Conservation (phyloP, 2,888 invertebrate species). For the Cephonodes hylas region DNA sequence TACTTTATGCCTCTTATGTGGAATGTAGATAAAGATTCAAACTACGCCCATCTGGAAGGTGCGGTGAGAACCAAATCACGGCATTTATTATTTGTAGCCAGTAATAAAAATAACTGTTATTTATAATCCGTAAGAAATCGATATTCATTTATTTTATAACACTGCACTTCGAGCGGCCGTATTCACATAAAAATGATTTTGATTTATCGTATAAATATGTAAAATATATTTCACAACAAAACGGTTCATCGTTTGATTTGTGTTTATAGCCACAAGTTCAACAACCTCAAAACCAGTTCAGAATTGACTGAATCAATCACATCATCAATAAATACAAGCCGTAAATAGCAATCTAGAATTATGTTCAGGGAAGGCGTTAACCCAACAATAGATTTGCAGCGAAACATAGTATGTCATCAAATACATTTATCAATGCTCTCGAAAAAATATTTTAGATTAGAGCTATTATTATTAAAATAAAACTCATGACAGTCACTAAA, state of each 20-base stretch:
- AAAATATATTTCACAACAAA: conserved; percentile 17
- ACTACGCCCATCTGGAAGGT: neutral
- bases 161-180: conserved; percentile 3
- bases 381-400: neutral
- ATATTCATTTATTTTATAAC: conserved; percentile 13
- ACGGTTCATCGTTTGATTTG: conserved; percentile 31
- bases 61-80: neutral
- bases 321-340: conserved; percentile 14
- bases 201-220: conserved; percentile 16
- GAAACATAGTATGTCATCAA: neutral
- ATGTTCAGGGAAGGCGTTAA: conserved; percentile 3
- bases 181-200: conserved; percentile 13
- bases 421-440: neutral
- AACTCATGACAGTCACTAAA: neutral
- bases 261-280: conserved; percentile 45
- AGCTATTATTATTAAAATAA: too few relatives aligned
- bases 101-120: neutral
- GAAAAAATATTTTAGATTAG: neutral
- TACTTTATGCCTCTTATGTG: neutral
- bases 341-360: conserved; percentile 19
- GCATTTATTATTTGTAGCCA: neutral
- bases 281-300: conserved; percentile 46
- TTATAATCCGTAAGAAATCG: conserved; percentile 8
- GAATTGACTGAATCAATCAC: conserved; percentile 29
- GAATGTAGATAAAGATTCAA: neutral